Base-by-base conservation (phyloP, 2,888 invertebrate genomes). In the Geophilus truncorum region DNA sequence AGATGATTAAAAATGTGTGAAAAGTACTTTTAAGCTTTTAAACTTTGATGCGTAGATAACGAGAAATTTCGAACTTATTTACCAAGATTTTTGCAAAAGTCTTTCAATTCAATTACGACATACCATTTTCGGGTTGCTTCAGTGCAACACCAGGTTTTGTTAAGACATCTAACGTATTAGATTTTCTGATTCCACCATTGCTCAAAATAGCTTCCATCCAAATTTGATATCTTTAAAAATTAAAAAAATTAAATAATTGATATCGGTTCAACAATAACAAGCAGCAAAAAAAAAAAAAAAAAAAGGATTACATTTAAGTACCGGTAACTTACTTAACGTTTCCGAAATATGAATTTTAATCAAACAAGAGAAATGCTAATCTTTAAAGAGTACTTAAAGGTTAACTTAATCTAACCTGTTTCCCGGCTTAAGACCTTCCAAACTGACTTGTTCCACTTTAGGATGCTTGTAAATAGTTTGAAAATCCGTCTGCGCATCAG, bases 201-300 rank as follows among this genome's bases (percentile, higher is more conserved):
- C 94, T 94, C 51, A 96, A 88, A 87, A 95, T 96, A 83, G 95
- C 91, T 85, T 96, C 96, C 83, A 96, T 87, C 95, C 96, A 96
- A 25, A 96, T 89, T 75, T 94, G 91, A 86, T 95, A 96, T 85
- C 94, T 92, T 84, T 78, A 81, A 81, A 0, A 81, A 81, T 81
- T 78, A 70, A 25, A 21, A 18, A 36, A 21, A 45, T 83, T 81
- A 28, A 78, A 40, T 51, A 5, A n/a, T 25, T 10, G 2, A 70
- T 25, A 70, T 4, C 10, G 76, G 15, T 30, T 32, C 4, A 25
- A 28, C 18, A 12, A 28, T 12, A 51, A 23, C 6, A 21, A 21
- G 6, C 5, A 5, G 1, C 4, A 62, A 62, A 4, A 21, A 62
- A 18, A 0, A 62, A 62, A 80, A 83, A 80, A 77, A 81, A 78